Percentiles rank a stretch among this genome's conserved stretches.
Conservation (phyloP, 1,140 invertebrate genomes). For the Drosophila guanche region DNA sequence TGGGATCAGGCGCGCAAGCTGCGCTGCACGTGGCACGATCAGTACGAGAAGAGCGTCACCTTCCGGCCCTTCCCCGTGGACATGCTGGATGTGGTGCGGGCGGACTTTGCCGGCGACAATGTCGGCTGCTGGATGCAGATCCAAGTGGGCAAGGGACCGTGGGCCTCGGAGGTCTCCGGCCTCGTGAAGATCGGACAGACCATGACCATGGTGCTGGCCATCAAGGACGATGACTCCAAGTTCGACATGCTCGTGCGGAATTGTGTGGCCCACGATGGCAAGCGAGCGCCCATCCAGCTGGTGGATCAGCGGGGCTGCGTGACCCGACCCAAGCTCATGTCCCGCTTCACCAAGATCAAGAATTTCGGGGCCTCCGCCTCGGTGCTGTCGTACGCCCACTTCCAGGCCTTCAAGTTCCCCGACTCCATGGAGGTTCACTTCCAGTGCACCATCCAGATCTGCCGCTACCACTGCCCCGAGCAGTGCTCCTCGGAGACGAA, state of each 20-base stretch:
- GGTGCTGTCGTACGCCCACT: slow-evolving; percentile 95
- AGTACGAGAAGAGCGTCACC: slow-evolving; percentile 97
- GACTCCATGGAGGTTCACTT: slow-evolving; percentile 98
- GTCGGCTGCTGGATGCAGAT: slow-evolving; percentile 98
- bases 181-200: slow-evolving; percentile 97
- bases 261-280: slow-evolving; percentile 97
- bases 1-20: slow-evolving; percentile 97
- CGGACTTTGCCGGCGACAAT: slow-evolving; percentile 97
- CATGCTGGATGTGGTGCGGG: slow-evolving; percentile 96
- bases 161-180: slow-evolving; percentile 97
- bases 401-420: slow-evolving; percentile 98
- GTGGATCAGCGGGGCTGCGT: slow-evolving; percentile 97
- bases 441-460: slow-evolving; percentile 97
- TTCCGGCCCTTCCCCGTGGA: slow-evolving; percentile 97
- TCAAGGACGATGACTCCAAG: slow-evolving; percentile 97
- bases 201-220: slow-evolving; percentile 98
- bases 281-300: slow-evolving; percentile 96
- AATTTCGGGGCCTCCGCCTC: slow-evolving; percentile 96
- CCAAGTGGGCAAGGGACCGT: slow-evolving; percentile 97
- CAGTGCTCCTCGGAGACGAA: slow-evolving; percentile 89
- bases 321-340: slow-evolving; percentile 95
- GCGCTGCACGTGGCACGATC: slow-evolving; percentile 97
- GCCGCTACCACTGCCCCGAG: slow-evolving; percentile 95
- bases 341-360: slow-evolving; percentile 96
- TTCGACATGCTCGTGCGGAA: slow-evolving; percentile 98